Conservation (phyloP, 2,888 invertebrate species). For the Luperina nickerlii region DNA sequence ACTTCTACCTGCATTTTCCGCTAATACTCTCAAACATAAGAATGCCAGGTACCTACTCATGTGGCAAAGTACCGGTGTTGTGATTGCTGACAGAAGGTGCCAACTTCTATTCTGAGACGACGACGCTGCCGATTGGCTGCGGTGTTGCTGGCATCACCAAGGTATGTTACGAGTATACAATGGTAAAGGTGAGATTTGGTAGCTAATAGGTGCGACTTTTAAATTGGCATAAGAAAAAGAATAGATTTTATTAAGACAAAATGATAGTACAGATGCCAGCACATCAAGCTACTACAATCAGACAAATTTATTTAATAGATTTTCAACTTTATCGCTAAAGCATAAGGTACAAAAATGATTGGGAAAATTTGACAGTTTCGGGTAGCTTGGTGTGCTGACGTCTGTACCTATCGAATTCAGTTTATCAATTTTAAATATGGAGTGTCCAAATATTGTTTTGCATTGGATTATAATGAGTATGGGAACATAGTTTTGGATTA, state of each 20-base stretch:
- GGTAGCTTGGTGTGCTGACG: too few species aligned
- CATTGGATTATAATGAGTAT: neutral
- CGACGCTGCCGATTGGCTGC: conserved; percentile 47
- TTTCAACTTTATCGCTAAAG: too few species aligned
- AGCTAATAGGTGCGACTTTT: neutral
- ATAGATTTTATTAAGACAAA: neutral
- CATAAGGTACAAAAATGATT: too few species aligned
- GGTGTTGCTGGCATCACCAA: conserved; percentile 42
- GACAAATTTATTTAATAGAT: too few species aligned
- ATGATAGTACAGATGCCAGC: neutral
- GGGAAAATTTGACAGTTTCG: too few species aligned
- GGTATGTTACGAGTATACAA: conserved; percentile 43
- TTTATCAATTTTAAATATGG: neutral
- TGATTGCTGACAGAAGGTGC: conserved; percentile 74
- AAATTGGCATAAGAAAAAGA: neutral
- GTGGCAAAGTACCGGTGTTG: conserved; percentile 50
- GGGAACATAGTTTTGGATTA: neutral
- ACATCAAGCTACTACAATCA: too few species aligned
- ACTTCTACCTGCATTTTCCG: conserved; percentile 29
- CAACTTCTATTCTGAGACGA: conserved; percentile 66
- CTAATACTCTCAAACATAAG: conserved; percentile 42
- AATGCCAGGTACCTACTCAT: conserved; percentile 48
- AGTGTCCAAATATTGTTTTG: neutral
- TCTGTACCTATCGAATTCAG: neutral
- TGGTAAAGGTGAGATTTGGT: neutral